A percentile compares a stretch with the other conserved stretches of the same genome.
phyloP scores from a whole-genome alignment of 2,113 vertebrate genomes.

The Pomatostomus ruficeps region DNA sequence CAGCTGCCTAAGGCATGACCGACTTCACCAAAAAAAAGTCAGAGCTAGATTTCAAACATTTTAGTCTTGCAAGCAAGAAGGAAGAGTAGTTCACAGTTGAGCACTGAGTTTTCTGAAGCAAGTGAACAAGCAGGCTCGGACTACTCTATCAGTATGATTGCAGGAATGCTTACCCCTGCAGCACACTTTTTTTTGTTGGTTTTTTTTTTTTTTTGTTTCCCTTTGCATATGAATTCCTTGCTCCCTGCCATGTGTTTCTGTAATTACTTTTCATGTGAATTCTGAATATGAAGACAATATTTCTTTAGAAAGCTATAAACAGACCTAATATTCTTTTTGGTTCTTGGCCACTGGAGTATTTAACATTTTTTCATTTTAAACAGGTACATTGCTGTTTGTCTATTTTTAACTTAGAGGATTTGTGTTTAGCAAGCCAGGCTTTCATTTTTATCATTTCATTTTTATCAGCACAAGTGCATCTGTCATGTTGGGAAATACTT shows the following conservation, averaged over 20 bases:
- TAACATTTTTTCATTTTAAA: background rate
- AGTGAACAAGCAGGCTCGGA: background rate
- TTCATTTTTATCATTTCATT: background rate
- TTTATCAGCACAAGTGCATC: background rate
- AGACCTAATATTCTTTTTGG: background rate
- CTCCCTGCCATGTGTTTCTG: background rate
- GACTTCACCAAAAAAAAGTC: background rate
- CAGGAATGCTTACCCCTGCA: background rate
- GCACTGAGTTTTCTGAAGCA: background rate
- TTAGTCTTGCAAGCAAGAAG: background rate
- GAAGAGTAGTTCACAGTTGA: background rate
- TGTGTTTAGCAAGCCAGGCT: background rate
- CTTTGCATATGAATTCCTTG: background rate
- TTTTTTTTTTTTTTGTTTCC: background rate
- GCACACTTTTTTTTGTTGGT: background rate
- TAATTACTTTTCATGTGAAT: background rate
- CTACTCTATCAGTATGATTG: background rate
- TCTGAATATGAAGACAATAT: background rate
- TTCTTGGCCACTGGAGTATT: background rate
- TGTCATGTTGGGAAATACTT: background rate
- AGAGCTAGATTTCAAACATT: background rate
- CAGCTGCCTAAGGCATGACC: background rate
- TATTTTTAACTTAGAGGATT: background rate
- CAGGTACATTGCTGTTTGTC: background rate
- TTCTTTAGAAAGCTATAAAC: background rate